phyloP scores from a whole-genome alignment of 92 coral and sea anemone genomes.

The Parazoanthus atlanticus region DNA sequence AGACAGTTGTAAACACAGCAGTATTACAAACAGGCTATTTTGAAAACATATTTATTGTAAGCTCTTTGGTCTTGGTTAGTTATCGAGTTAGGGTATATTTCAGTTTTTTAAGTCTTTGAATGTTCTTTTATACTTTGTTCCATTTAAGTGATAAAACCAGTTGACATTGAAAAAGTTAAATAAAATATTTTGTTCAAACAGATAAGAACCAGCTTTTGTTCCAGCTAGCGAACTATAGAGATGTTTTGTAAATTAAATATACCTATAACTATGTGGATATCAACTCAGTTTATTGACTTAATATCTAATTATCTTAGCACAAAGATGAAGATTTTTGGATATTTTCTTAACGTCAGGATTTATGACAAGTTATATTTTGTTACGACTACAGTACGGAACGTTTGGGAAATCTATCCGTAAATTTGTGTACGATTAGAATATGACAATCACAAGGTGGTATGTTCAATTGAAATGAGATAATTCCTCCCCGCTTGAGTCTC shows the following conservation, averaged over 20 bases:
- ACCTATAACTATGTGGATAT: not conserved
- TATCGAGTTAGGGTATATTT: not conserved
- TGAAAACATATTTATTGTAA: not conserved
- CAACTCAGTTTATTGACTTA: not conserved
- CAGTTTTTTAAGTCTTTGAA: not conserved
- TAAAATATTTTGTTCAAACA: not conserved
- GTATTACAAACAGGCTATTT: not conserved
- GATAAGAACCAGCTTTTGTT: not conserved
- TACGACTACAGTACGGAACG: not conserved
- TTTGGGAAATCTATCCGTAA: not conserved
- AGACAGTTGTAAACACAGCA: slow-evolving; percentile 6
- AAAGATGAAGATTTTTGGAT: not conserved
- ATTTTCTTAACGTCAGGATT: not conserved
- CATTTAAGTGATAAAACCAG: not conserved
- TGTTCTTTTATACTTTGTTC: not conserved
- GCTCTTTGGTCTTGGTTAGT: slow-evolving; percentile 4
- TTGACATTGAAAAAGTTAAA: not conserved
- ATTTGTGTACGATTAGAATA: slow-evolving; percentile 26
- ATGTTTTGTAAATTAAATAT: not conserved
- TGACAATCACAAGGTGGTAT: slow-evolving; percentile 15
- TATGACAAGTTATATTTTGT: not conserved
- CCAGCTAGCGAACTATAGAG: not conserved
- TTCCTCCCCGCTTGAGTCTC: slow-evolving; percentile 1
- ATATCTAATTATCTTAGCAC: not conserved
- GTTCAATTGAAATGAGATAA: slow-evolving; percentile 15